Base-by-base conservation (phyloP, 2,113 vertebrate genomes). In the Cranoglanis bouderius region DNA sequence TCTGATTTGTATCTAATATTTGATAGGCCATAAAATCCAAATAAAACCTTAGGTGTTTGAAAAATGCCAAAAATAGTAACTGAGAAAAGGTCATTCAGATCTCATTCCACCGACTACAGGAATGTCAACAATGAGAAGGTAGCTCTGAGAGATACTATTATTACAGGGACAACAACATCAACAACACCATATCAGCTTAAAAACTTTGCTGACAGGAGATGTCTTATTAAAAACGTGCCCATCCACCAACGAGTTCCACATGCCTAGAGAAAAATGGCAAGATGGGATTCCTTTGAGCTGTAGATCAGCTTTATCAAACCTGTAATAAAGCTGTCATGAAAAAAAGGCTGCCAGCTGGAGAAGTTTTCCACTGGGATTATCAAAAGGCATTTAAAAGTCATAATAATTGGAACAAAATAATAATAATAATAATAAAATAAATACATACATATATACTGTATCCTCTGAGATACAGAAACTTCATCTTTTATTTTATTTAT, bases 271-370 rank as follows among this genome's bases (percentile, higher is more conserved):
- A 61, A 84, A 82, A 82, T 35, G 51, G 51, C n/a, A 82, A 19
- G n/a, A 55, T 82, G 51, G n/a, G 51, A 82, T 19, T 53, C n/a
- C n/a, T 82, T 19, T 51, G 72, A 53, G 82, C 8, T 84, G 82
- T 49, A 49, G 40, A 84, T 67, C 26, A 84, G n/a, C 29, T 14
- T 72, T 51, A 65, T 70, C 63, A 77, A 77, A 75, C 24, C 35
- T 77, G 70, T 77, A 77, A 67, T 84, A 84, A 84, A 65, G 26
- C 38, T 67, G 83, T 84, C 59, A 84, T 24, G 29, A 16, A 35
- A 74, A 55, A n/a, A 86, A 24, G 19, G 38, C 38, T 74, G 72
- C 72, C 72, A 74, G 72, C 72, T 74, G 72, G 53, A 38, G 35
- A 57, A 18, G 24, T 6, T 38, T 67, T 84, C 83, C 40, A 49